Conservation (phyloP, 2,113 vertebrate species). For the Cyanistes caeruleus region DNA sequence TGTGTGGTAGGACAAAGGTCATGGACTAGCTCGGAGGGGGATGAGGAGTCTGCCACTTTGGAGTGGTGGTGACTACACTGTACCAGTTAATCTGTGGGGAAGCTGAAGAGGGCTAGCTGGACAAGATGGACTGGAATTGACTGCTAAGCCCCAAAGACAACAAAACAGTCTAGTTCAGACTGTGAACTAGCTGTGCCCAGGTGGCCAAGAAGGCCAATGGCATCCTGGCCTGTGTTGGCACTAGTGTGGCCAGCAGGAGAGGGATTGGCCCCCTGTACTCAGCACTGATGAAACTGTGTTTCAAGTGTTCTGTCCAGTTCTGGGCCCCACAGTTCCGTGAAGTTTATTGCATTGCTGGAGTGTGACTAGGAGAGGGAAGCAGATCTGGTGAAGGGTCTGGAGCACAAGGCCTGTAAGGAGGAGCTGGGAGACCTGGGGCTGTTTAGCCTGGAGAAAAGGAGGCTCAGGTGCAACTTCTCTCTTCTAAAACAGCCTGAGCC, state of each 20-base stretch:
- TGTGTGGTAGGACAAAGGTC: background rate
- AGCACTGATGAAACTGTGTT: fast-evolving
- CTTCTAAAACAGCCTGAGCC: too few species aligned
- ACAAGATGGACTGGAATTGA: background rate
- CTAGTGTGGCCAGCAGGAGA: background rate
- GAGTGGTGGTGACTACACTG: fast-evolving
- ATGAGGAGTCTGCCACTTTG: background rate
- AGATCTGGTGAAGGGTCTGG: too few species aligned
- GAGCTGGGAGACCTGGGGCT: fast-evolving
- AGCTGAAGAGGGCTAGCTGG: background rate
- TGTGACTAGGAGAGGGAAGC: too few species aligned
- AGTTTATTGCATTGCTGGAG: too few species aligned
- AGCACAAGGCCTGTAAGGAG: background rate
- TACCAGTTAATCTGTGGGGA: too few species aligned
- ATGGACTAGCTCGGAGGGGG: background rate
- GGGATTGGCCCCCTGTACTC: fast-evolving
- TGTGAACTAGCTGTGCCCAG: fast-evolving
- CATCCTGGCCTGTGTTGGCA: background rate
- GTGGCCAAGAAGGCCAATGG: fast-evolving
- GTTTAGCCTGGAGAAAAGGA: too few species aligned
- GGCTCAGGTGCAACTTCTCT: too few species aligned
- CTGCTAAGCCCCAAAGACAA: too few species aligned
- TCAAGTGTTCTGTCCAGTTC: too few species aligned
- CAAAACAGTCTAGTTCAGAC: fast-evolving
- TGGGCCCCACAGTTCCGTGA: fast-evolving